Evolutionary conservation across 2,888 invertebrate species (phyloP), one percentile per base, ranked within the genome.

Genomic region (Xanthorhoe spadicearia): DNA sequence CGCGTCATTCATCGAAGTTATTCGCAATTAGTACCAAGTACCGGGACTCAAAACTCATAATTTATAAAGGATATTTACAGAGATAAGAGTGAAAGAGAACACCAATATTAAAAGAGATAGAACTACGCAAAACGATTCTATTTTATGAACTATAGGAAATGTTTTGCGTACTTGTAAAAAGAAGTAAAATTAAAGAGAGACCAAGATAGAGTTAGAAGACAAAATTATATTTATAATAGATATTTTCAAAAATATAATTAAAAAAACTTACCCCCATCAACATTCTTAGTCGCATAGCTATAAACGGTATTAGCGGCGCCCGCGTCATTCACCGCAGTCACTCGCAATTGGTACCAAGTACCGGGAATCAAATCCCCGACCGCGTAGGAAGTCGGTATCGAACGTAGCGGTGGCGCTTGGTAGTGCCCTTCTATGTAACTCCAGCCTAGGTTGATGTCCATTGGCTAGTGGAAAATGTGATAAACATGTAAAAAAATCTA

Each of bases 281-380:
- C 75, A 10, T 94, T 94, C 67, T 95, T 94, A 0, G 96, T 95
- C 19, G 95, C 94, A 70, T 95, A 95, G 43, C 91, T 90, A 67
- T 95, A 94, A 10, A 94, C 84, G 50, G 94, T 93, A 3, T 94
- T 93, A 3, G 95, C 94, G 1, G 93, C 85, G 0, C 96, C 96
- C 7, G 95, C 95, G 74, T 95, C 95, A 76, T 95, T 95, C 69
- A 92, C 92, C 8, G 95, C 95, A 6, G 94, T 93, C 53, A 96
- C 94, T 69, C 93, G 87, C 63, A 96, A 84, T 72, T 94, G 93
- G 76, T 96, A 95, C 94, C 95, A 95, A 10, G 93, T 94, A 0
- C 94, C 94, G 0, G 95, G 94, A 48, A 88, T 81, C 35, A 96
- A 90, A 70, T 94, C 93, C 43, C 93, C 92, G 51, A 95, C 89